Evolutionary conservation across 2,888 invertebrate species (phyloP).

Genomic region (Caenorhabditis angaria): DNA sequence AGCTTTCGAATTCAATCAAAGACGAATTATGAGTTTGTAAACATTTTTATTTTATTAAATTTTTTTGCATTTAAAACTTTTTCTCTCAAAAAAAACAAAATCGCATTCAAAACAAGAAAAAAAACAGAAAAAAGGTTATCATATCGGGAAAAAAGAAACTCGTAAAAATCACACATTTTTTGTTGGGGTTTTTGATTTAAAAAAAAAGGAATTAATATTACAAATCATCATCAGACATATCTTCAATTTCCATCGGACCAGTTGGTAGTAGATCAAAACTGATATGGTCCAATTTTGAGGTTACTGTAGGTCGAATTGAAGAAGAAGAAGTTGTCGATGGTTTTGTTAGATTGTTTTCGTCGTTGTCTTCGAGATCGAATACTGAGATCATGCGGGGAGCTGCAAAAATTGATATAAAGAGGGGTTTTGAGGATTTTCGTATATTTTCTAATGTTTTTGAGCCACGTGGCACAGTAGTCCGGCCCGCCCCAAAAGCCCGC

Average conservation of each 20-base stretch:
- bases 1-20: slow-evolving; percentile 52
- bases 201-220: not conserved
- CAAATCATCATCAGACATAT: slow-evolving; percentile 7
- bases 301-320: not conserved
- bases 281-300: not conserved
- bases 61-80: not conserved
- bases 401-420: not conserved
- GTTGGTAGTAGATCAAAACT: not conserved
- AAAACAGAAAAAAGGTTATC: not conserved
- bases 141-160: not conserved
- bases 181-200: not conserved
- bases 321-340: not conserved
- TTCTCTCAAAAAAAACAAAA: not conserved
- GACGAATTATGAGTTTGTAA: slow-evolving; percentile 39
- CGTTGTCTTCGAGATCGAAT: slow-evolving; percentile 3
- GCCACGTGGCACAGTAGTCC: no score
- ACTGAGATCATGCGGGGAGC: slow-evolving; percentile 3
- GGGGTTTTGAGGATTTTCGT: not conserved
- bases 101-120: not conserved
- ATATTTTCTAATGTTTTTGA: no score
- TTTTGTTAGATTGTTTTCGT: not conserved
- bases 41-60: not conserved
- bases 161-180: not conserved
- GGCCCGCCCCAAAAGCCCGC: not conserved
- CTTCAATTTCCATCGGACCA: slow-evolving; percentile 8